Base-by-base conservation (phyloP, 2,888 invertebrate genomes). In the Altica lythri region DNA sequence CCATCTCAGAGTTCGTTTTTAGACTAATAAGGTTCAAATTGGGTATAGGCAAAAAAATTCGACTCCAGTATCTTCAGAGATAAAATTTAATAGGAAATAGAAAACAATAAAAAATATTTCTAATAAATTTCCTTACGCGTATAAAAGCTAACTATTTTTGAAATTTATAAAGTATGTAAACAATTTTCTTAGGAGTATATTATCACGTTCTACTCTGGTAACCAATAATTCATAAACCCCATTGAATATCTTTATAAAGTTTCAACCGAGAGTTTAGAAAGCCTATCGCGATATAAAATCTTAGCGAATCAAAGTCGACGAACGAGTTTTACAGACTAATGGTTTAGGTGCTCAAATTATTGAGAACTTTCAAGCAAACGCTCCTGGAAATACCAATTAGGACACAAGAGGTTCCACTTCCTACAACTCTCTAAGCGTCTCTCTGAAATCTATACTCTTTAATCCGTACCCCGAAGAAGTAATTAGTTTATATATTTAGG, bases 401-500 rank as follows among this genome's bases (percentile, higher is more conserved):
- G 55, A 38, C 38, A 44, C 40, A 44, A 45, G 50, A 54, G 55
- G 50, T 51, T 53, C 47, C 37, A 56, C 51, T 56, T 59, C 37
- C 18, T 38, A 35, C 19, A 49, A 52, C 50, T 42, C 57, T 14
- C 16, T 29, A 22, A 55, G 42, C 50, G 42, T 50, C 47, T 16
- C 16, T 29, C 48, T 42, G 40, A 55, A 55, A 60, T 60, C 55
- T 52, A 40, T 46, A 56, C 54, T 55, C 55, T 49, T 53, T 55
- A 55, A 60, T 60, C 60, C 54, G 38, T 47, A 22, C 46, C 52
- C 49, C 43, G 40, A 40, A 60, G 57, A 54, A 50, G 55, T 55
- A 57, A 57, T 57, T 60, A 60, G 55, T 55, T 55, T 53, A 60
- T 55, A 57, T 53, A 57, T 55, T 60, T 53, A 42, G 49, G 47